Evolutionary conservation across 2,888 invertebrate species (phyloP).

Genomic region (Agriotes lineatus): DNA sequence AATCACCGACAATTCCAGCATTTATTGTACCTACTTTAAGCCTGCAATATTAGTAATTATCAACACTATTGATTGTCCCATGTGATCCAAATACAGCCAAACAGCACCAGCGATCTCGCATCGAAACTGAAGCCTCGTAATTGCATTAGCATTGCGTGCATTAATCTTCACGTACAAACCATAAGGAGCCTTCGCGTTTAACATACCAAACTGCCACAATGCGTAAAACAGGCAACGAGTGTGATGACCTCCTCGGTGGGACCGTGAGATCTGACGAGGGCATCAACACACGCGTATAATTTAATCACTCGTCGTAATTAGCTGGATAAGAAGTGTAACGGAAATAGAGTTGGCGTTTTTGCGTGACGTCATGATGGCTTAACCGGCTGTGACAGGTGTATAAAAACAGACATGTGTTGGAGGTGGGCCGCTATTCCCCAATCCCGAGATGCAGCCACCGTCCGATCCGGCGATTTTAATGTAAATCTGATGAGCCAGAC

Average conservation of each 20-base stretch:
- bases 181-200: background rate
- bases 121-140: too few species aligned
- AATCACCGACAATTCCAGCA: too few species aligned
- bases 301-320: slow-evolving; percentile 47
- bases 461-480: too few species aligned
- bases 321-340: slow-evolving; percentile 45
- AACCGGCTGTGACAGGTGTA: slow-evolving; percentile 45
- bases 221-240: slow-evolving; percentile 32
- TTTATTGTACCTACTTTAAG: too few species aligned
- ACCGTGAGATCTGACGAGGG: slow-evolving; percentile 50
- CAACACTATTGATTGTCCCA: too few species aligned
- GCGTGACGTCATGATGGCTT: slow-evolving; percentile 39
- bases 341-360: slow-evolving; percentile 46
- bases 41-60: too few species aligned
- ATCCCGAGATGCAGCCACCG: too few species aligned
- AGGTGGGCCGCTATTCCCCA: slow-evolving; percentile 39
- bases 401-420: slow-evolving; percentile 44
- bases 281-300: slow-evolving; percentile 48
- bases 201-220: slow-evolving; percentile 12
- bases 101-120: too few species aligned
- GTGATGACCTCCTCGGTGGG: slow-evolving; percentile 48
- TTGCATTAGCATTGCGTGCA: too few species aligned
- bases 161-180: slow-evolving; percentile 7
- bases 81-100: too few species aligned
- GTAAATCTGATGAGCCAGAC: too few species aligned